phyloP scores from a whole-genome alignment of 1,140 invertebrate genomes.

The Coelopa frigida region DNA sequence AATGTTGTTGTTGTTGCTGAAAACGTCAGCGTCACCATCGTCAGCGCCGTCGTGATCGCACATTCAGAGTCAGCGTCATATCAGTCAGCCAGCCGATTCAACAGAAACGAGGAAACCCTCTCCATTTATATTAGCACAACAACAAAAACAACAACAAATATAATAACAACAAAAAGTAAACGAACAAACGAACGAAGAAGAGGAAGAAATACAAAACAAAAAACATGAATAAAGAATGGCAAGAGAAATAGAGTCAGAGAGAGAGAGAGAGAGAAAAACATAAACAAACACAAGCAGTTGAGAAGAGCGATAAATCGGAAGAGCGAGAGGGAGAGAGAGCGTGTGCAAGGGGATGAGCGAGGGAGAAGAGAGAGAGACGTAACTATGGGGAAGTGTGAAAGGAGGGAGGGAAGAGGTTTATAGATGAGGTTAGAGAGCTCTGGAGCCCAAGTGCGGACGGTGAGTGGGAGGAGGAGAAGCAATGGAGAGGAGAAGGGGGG shows the following conservation, averaged over 20 bases:
- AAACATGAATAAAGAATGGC: background rate
- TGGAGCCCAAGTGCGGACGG: too few relatives aligned
- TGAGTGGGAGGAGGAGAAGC: background rate
- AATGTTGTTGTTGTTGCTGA: too few relatives aligned
- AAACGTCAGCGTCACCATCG: background rate
- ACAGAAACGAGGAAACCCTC: constrained; percentile 11
- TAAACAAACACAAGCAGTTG: background rate
- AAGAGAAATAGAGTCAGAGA: background rate
- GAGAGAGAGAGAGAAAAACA: background rate
- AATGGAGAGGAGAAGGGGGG: background rate
- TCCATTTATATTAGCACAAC: too few relatives aligned
- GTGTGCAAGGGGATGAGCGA: background rate
- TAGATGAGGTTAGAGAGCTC: too few relatives aligned
- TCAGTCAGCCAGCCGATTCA: constrained; percentile 3
- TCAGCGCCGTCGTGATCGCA: background rate
- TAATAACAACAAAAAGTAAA: background rate
- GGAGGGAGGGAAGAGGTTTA: background rate
- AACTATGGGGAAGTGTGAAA: background rate
- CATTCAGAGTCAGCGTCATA: background rate
- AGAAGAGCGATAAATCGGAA: background rate
- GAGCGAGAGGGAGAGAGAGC: background rate
- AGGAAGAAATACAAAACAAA: background rate
- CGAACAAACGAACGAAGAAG: background rate
- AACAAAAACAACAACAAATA: background rate
- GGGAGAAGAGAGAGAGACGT: background rate